phyloP scores from a whole-genome alignment of 2,797 vertebrate species.

The Salmo trutta region DNA sequence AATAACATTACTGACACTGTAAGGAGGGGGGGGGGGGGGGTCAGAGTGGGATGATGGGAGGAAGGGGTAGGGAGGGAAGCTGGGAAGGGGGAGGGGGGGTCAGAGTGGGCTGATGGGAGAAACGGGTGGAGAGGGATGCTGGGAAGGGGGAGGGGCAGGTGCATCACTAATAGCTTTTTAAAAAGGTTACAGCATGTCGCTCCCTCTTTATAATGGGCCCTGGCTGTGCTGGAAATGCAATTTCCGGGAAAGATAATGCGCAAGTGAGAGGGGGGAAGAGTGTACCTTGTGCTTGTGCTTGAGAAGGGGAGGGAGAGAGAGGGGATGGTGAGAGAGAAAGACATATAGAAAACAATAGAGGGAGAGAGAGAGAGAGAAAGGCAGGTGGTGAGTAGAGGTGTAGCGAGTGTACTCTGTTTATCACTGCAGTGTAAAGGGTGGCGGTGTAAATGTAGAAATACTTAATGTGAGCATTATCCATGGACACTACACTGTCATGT shows the following conservation, averaged over 20 bases:
- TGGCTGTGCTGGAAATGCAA: conserved; percentile 82
- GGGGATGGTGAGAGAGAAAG: conserved; percentile 16
- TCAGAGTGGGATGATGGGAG: conserved; percentile 7
- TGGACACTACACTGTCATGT: conserved; percentile 48
- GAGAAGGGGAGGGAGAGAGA: conserved; percentile 37
- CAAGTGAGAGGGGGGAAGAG: conserved; percentile 53
- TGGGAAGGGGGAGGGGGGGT: conserved; percentile 23
- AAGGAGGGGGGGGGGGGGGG: conserved; percentile 48
- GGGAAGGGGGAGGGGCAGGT: conserved; percentile 66
- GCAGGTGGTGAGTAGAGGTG: conserved; percentile 15
- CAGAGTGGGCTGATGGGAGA: neutral
- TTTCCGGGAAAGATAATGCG: conserved; percentile 82
- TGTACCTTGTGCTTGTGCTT: conserved; percentile 57
- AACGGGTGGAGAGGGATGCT: conserved; percentile 24
- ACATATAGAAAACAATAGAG: conserved; percentile 32
- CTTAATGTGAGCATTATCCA: conserved; percentile 72
- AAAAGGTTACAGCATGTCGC: conserved; percentile 83
- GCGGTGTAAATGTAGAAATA: conserved; percentile 60
- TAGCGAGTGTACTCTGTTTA: conserved; percentile 13
- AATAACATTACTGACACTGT: conserved; percentile 75
- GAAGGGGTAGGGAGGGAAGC: conserved; percentile 26
- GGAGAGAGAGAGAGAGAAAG: conserved; percentile 22
- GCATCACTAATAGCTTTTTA: conserved; percentile 83
- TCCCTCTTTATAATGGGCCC: conserved; percentile 81
- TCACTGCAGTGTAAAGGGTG: neutral